Evolutionary conservation across 2,888 invertebrate species (phyloP).

Genomic region (Eupithecia exiguata): DNA sequence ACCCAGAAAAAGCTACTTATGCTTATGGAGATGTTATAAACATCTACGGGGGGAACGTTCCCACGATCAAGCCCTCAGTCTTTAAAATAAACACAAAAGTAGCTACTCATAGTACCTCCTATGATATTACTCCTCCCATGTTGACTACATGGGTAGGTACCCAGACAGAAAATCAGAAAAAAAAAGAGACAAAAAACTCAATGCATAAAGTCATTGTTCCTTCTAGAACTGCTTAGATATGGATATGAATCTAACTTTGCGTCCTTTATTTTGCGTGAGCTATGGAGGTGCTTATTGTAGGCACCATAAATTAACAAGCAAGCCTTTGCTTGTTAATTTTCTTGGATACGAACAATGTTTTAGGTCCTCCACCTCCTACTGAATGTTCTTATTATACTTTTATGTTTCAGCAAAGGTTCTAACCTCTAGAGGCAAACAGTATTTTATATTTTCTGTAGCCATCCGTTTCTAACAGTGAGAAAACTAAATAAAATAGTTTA

Average conservation of each 20-base stretch:
- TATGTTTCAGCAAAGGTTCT: conserved; percentile 13
- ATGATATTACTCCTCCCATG: neutral
- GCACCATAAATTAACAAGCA: too few species aligned
- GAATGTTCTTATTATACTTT: conserved; percentile 8
- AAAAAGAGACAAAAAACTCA: neutral
- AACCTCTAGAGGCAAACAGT: conserved; percentile 15
- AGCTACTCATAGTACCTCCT: neutral
- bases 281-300: neutral
- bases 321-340: neutral
- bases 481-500: conserved; percentile 68
- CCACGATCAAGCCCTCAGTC: conserved; percentile 52
- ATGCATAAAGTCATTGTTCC: neutral
- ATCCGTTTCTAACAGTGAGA: conserved; percentile 45
- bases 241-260: neutral
- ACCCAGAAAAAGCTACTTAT: conserved; percentile 2
- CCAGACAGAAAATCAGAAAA: neutral
- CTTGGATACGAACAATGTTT: neutral
- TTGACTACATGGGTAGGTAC: neutral
- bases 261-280: neutral
- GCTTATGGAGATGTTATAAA: conserved; percentile 22
- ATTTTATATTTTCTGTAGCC: conserved; percentile 38
- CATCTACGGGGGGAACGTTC: conserved; percentile 36
- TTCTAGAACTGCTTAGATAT: conserved; percentile 11
- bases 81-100: conserved; percentile 47
- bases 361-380: neutral